phyloP scores from a whole-genome alignment of 2,113 vertebrate species.

The Microcebus tavaratra region DNA sequence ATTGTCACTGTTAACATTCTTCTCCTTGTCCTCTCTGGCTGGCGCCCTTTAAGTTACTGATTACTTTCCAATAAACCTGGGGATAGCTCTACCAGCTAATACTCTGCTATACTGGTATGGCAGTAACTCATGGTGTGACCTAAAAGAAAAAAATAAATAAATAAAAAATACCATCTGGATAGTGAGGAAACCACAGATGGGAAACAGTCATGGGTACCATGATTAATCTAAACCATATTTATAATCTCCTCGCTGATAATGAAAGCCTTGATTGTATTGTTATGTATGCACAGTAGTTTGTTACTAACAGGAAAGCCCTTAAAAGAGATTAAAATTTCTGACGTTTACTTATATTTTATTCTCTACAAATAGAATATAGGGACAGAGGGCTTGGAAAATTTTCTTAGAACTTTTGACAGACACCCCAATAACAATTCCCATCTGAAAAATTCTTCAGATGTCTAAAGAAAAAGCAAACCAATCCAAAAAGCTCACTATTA shows the following conservation, averaged over 20 bases:
- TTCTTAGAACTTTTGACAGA: slow-evolving; percentile 25
- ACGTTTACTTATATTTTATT: not conserved
- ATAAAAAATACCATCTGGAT: not conserved
- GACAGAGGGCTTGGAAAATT: not conserved
- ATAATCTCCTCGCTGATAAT: not conserved
- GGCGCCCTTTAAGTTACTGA: not conserved
- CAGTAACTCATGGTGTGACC: not conserved
- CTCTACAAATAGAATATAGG: not conserved
- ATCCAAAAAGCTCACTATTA: not conserved
- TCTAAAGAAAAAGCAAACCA: not conserved
- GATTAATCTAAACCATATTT: not conserved
- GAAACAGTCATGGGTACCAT: not conserved
- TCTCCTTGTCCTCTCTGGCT: not conserved
- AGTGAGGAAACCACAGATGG: not conserved
- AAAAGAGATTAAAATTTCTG: not conserved
- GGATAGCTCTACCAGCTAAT: not conserved
- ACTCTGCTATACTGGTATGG: rapidly evolving
- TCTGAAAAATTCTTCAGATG: not conserved
- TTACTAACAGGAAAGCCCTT: not conserved
- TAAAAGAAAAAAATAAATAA: not conserved
- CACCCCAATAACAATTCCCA: not conserved
- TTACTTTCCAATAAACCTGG: not conserved
- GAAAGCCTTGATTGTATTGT: not conserved
- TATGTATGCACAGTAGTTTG: not conserved
- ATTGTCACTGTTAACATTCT: not conserved